Conservation (phyloP, 1,140 invertebrate genomes). For the Procambarus clarkii region DNA sequence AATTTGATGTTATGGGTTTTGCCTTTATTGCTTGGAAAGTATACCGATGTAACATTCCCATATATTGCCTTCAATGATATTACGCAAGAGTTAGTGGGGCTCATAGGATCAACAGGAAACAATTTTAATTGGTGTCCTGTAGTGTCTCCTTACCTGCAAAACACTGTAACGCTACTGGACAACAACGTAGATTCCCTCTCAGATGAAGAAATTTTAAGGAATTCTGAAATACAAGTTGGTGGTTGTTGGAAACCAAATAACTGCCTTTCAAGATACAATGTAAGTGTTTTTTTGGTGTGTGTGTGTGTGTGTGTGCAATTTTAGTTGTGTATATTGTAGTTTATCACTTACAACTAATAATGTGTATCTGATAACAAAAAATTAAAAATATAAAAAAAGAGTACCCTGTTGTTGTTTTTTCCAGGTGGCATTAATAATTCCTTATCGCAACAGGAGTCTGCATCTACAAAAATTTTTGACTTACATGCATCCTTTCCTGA, state of each 20-base stretch:
- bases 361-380: too few species aligned
- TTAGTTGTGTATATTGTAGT: too few species aligned
- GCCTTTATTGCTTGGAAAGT: slow-evolving; percentile 42
- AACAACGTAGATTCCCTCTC: slow-evolving; percentile 27
- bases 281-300: slow-evolving; percentile 2
- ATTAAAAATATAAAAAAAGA: too few species aligned
- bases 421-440: slow-evolving; percentile 88
- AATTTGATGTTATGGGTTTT: slow-evolving; percentile 31
- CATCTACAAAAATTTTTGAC: slow-evolving; percentile 89
- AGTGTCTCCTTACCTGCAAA: slow-evolving; percentile 43
- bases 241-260: slow-evolving; percentile 84
- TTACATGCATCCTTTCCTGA: slow-evolving; percentile 93
- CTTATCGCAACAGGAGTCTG: slow-evolving; percentile 87
- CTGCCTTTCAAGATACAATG: slow-evolving; percentile 84
- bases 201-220: slow-evolving; percentile 48
- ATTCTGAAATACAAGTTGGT: slow-evolving; percentile 76
- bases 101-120: slow-evolving; percentile 10
- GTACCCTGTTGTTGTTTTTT: neutral
- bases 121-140: slow-evolving; percentile 36
- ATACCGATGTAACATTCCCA: slow-evolving; percentile 45
- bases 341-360: too few species aligned
- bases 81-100: slow-evolving; percentile 42
- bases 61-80: slow-evolving; percentile 45
- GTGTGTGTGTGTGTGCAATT: too few species aligned
- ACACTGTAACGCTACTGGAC: neutral